Base-by-base conservation (phyloP, 2,797 vertebrate species). In the Sebastes dallii region DNA sequence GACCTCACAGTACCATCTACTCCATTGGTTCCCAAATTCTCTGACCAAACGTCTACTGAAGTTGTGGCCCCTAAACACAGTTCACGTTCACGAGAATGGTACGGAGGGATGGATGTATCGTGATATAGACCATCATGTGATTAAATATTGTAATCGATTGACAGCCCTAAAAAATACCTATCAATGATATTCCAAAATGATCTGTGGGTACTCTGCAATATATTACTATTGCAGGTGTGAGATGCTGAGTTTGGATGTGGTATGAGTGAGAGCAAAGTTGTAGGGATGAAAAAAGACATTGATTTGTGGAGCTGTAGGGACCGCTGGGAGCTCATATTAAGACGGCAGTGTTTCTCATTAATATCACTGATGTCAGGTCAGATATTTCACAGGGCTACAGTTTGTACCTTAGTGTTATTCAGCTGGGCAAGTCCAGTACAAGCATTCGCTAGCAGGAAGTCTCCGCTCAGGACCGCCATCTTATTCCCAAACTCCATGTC, bases 401-500 rank as follows among this genome's bases (percentile, higher is more conserved):
- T 54, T 10, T 18, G 65, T 65, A 99, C 99, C 98, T 99, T 97
- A 13, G 97, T 97, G 90, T 99, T 98, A 90, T 99, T 96, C 32
- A 99, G 94, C 64, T 98, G 95, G 1, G 98, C 98, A 64, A 99
- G 94, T 84, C 96, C 97, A 0, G 97, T 98, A 77, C 98, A 99
- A 34, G 98, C 98, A 56, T 97, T 99, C 14, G 99, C 99, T 24
- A 99, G 94, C 80, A 99, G 96, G 91, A 99, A 99, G 94, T 99
- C 99, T 20, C 99, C 99, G 60, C 98, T 99, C 88, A 99, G 86
- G 87, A 99, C 93, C 3, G 99, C 98, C 96, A 99, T 99, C 95
- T 99, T 99, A 93, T 99, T 99, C 86, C 99, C 99, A 94, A 99
- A 99, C 79, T 97, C 95, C 98, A 99, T 99, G 92, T 99, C 99